These are phyloP conservation scores for Gracilinanus agilis DNA, from an alignment of 2,113 vertebrate genomes.

Conservation along the genomic window DNA sequence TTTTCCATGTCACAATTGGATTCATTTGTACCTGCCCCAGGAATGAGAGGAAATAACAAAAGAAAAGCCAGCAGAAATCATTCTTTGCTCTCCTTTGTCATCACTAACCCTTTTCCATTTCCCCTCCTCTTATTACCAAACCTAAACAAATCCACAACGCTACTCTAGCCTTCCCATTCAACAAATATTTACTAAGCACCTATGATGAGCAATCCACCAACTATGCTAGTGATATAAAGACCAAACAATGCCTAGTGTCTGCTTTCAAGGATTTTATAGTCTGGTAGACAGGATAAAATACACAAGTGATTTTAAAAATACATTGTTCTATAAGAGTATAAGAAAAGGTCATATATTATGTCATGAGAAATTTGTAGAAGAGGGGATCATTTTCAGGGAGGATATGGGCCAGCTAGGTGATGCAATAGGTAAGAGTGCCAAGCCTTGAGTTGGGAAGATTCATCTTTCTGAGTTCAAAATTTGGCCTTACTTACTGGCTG, in stretches of 20 bases:
- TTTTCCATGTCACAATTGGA: conserved; percentile 1
- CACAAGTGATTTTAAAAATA: neutral
- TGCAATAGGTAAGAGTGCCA: no score
- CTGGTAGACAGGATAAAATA: neutral
- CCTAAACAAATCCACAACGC: neutral
- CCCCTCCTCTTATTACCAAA: neutral
- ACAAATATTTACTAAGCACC: neutral
- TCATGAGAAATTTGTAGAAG: neutral
- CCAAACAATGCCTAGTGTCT: neutral
- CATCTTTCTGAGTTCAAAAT: no score
- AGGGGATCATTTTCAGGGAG: neutral
- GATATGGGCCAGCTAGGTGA: neutral
- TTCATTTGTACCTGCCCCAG: neutral
- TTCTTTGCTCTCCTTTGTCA: neutral
- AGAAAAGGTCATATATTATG: neutral
- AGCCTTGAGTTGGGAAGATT: no score
- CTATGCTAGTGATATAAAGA: neutral
- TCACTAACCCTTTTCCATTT: neutral
- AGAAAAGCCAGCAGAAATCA: neutral
- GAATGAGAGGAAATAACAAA: neutral
- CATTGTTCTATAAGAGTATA: neutral
- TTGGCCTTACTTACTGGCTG: no score
- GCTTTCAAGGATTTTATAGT: neutral
- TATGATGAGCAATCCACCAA: neutral
- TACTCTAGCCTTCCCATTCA: neutral